Evolutionary conservation across 30 jellyfish, hydroid and myxozoan genomes (phyloP), one percentile per base, ranked within the genome.

Genomic region (Aurelia aurita complex sp. Pacific): DNA sequence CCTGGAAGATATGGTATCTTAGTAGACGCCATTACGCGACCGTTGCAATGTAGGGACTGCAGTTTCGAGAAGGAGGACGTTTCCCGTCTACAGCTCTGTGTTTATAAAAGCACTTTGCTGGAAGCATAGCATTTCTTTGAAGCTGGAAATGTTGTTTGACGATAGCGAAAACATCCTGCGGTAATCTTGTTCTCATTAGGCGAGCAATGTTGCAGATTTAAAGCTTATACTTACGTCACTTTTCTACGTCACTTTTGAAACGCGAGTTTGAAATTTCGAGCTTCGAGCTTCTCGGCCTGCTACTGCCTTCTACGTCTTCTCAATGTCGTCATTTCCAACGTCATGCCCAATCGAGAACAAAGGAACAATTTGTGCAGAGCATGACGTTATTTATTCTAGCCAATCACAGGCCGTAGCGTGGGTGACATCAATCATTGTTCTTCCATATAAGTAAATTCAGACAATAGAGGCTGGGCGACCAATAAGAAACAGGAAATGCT

Each of bases 141-240:
- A 46, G 57, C 57, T 46, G 12, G 57, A 46, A 46, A 46, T 9
- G 12, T 46, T 9, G 57, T 46, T 46, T 46, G 57, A 46, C 57
- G 57, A 7, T 46, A 46, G 57, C 57, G 15, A 46, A 46, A 46
- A 46, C 57, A 46, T 46, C 2, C 57, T 5, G 57, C 57, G 57
- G 57, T 46, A 75, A 38, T 79, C 17, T 57, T 65, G 72, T 32
- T 2, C 36, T 65, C 57, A 38, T 54, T 64, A 40, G 81, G 68
- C 61, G 53, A 79, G 89, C 59, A 74, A 73, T 66, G 82, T 72
- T 71, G n/a, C 74, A 42, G 82, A 73, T 16, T 34, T 73, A 59
- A 72, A 19, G 93, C 80, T 79, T 38, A 73, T 84, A 84, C 93
- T 55, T 84, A 87, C 96, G 96, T 87, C 96, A 87, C 96, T 79